Base-by-base conservation (phyloP, 1,140 invertebrate species). In the Aphaenogaster floridana region DNA sequence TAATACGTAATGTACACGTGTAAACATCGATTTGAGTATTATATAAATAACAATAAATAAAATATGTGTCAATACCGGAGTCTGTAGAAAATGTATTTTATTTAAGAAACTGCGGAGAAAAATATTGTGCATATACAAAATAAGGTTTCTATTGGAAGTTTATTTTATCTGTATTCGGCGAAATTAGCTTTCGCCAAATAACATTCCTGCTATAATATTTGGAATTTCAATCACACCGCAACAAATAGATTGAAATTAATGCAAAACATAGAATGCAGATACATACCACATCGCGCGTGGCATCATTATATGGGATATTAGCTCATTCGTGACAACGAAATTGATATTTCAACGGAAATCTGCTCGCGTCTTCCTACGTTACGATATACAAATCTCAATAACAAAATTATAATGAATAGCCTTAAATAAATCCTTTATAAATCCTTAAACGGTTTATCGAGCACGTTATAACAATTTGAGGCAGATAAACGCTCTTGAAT, bases 191-290 rank as follows among this genome's bases (percentile, higher is more conserved):
- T 15, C 54, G n/a, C n/a, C 15, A 54, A 69, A 80, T 39, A 7
- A 61, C 17, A 59, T 80, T 80, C 42, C 48, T 54, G 36, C 2
- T 34, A n/a, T 50, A 39, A 74, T 48, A 42, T 1, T 63, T 7
- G 34, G 3, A 81, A 81, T 69, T 81, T 83, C 54, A 3, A 61
- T 83, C 45, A 50, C 28, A 11, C 3, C 5, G 8, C 15, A 17
- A 48, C n/a, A 52, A 50, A 21, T 57, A 76, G 54, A 3, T 45
- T 71, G 36, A 81, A 81, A 71, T 81, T 52, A 71, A 81, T 81
- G 21, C 50, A 45, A 66, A 48, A 59, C 9, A 17, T 8, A 45
- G 9, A n/a, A 66, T 52, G 2, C 17, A 50, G 34, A n/a, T 45
- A 34, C 45, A 28, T 21, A 78, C 36, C 28, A 48, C 36, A 4